Base-by-base conservation (phyloP, 2,797 vertebrate species). In the Acanthopagrus latus region DNA sequence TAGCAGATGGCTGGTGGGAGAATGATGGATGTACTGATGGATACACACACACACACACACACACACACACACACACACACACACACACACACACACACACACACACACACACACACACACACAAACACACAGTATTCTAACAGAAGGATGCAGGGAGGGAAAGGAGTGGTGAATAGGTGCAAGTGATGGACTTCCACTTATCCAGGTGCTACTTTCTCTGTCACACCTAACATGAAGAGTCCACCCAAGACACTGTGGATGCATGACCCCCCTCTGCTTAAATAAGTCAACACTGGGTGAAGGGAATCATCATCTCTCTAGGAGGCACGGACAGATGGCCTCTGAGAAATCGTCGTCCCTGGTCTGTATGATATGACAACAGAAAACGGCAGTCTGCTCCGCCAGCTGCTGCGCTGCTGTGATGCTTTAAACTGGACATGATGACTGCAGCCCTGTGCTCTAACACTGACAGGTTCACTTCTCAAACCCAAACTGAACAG, bases 1-100 rank as follows among this genome's bases (percentile, higher is more conserved):
- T 6, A 71, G 75, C 86, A 92, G 93, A 87, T 90, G 87, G 90
- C 63, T 77, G 70, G 58, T 89, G 80, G 85, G 83, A 79, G 50
- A 73, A 78, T 91, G 86, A 91, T 89, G 77, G 84, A 87, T 89
- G 85, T 29, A 76, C 71, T 46, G 44, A 81, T 63, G 76, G 68
- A 75, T 59, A 55, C 71, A 68, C 64, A 71, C 60, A 17, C 33
- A 38, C 33, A 9, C 33, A 38, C 33, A 38, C 33, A 52, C 73
- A 66, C 64, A 71, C 59, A 14, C 50, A 55, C 63, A 72, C 29
- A 33, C 29, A n/a, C n/a, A n/a, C n/a, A n/a, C n/a, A n/a, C n/a
- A n/a, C n/a, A n/a, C n/a, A n/a, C n/a, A n/a, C n/a, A n/a, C 3
- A 33, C 29, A 33, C 29, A 55, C 73, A 68, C 64, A 71, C 57